Percentiles rank a stretch among this genome's conserved stretches.
Evolutionary conservation across 2,113 vertebrate species (phyloP).

Genomic region (Cichladusa arquata): DNA sequence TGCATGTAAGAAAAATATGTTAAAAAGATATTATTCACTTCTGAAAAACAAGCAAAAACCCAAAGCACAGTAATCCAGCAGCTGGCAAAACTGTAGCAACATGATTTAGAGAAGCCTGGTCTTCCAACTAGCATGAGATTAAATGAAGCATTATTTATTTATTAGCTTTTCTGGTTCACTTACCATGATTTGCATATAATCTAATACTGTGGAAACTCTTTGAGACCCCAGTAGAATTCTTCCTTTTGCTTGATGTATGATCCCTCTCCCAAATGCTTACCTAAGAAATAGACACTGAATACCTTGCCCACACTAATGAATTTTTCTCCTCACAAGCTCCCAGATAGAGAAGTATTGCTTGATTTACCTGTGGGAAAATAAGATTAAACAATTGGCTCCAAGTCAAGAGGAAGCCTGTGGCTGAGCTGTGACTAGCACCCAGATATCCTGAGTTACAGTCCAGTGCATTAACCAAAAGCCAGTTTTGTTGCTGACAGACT

Average conservation of each 20-base stretch:
- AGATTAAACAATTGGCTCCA: not conserved
- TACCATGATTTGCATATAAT: not conserved
- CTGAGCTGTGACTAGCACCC: slow-evolving; percentile 19
- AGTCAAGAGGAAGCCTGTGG: not conserved
- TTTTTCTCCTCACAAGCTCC: not conserved
- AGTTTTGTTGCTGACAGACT: not conserved
- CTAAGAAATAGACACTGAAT: not conserved
- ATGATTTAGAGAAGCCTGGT: not conserved
- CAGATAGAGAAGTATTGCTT: not conserved
- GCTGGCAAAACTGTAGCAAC: not conserved
- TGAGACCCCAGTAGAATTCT: not conserved
- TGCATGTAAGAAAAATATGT: not conserved
- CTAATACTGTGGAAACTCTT: not conserved
- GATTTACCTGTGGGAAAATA: slow-evolving; percentile 24
- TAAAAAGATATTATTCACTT: not conserved
- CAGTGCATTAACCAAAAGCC: not conserved
- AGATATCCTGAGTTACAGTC: slow-evolving; percentile 39
- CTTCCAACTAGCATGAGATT: not conserved
- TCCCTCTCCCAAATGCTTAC: not conserved
- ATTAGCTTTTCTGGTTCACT: not conserved
- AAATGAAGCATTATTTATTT: not conserved
- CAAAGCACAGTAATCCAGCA: not conserved
- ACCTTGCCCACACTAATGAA: not conserved
- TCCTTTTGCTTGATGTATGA: not conserved
- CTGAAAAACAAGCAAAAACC: not conserved